phyloP scores from a whole-genome alignment of 2,797 vertebrate genomes.

The Sternotherus odoratus region DNA sequence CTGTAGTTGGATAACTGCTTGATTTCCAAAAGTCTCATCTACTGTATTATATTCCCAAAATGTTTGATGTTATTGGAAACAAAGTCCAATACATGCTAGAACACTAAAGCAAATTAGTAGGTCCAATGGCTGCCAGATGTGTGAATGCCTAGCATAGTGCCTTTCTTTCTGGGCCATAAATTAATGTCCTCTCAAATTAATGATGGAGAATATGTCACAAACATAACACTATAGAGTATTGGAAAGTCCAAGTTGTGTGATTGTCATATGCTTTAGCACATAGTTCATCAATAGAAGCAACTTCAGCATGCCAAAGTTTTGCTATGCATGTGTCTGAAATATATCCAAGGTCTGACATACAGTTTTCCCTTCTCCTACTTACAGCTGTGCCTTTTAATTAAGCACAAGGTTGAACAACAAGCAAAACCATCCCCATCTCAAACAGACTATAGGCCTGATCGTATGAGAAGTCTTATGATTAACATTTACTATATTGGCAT shows the following conservation, averaged over 20 bases:
- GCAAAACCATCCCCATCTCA: conserved; percentile 6
- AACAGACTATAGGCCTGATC: background rate
- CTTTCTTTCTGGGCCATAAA: conserved; percentile 53
- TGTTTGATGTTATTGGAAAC: background rate
- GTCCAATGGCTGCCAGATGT: conserved; percentile 44
- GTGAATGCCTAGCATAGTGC: conserved; percentile 47
- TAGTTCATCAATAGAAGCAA: background rate
- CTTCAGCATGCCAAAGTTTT: conserved; percentile 12
- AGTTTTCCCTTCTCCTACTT: conserved; percentile 7
- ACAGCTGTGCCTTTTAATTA: background rate
- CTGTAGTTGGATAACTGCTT: conserved; percentile 4
- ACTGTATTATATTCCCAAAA: background rate
- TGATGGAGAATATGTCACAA: conserved; percentile 42
- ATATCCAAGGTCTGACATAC: background rate
- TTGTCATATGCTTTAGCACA: background rate
- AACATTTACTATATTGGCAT: background rate
- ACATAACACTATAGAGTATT: conserved; percentile 8
- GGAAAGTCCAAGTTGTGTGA: conserved; percentile 42
- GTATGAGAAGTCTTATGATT: background rate
- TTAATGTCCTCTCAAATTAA: conserved; percentile 56
- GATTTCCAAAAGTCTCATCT: conserved; percentile 32
- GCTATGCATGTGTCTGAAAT: background rate
- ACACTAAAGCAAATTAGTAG: conserved; percentile 55
- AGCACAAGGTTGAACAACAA: background rate
- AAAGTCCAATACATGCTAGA: conserved; percentile 34